Conservation (phyloP, 1,140 invertebrate species). For the Nilaparvata lugens region DNA sequence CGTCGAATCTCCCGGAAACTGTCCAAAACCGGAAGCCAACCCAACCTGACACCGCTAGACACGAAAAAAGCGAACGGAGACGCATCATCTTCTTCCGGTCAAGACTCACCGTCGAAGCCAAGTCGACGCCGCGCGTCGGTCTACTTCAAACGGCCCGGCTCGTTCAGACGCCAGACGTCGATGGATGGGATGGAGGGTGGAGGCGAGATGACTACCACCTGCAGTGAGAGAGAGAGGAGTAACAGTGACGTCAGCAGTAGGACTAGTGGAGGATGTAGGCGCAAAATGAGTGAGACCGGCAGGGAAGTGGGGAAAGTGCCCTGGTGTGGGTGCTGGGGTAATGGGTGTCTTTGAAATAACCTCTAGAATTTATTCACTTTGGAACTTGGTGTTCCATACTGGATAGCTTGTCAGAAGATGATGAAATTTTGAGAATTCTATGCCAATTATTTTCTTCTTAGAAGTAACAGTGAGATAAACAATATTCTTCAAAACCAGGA, state of each 20-base stretch:
- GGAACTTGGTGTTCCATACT: too few relatives aligned
- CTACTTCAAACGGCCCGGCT: conserved; percentile 16
- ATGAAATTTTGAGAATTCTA: too few relatives aligned
- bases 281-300: conserved; percentile 27
- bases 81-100: conserved; percentile 24
- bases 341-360: conserved; percentile 35
- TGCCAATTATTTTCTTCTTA: too few relatives aligned
- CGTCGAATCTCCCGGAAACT: neutral
- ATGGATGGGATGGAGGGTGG: neutral
- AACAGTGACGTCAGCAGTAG: conserved; percentile 29
- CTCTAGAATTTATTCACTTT: too few relatives aligned
- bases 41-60: conserved; percentile 1
- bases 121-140: conserved; percentile 21
- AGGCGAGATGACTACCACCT: conserved; percentile 12
- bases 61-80: conserved; percentile 5
- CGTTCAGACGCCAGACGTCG: conserved; percentile 7
- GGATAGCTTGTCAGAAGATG: too few relatives aligned
- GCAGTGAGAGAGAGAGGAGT: conserved; percentile 24
- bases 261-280: conserved; percentile 22
- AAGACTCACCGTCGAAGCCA: conserved; percentile 27
- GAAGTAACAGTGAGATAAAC: too few relatives aligned
- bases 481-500: too few relatives aligned
- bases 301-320: conserved; percentile 33
- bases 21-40: conserved; percentile 6
- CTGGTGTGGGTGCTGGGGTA: conserved; percentile 44